Base-by-base conservation (phyloP, 2,888 invertebrate genomes). In the Epinotia brunnichana region DNA sequence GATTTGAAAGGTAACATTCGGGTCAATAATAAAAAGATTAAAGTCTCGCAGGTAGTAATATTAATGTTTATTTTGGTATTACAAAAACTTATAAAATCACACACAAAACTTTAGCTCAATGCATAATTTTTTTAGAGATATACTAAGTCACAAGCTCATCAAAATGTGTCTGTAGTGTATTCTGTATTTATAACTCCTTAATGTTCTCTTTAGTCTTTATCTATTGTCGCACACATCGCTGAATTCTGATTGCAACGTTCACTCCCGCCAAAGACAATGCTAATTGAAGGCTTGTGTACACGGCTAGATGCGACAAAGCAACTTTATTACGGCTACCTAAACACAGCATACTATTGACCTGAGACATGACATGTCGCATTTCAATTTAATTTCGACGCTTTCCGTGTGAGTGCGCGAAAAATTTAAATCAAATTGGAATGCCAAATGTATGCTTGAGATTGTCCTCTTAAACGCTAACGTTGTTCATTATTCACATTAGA, bases 401-500 rank as follows among this genome's bases (percentile, higher is more conserved):
- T 9, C 35, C n/a, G n/a, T n/a, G n/a, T n/a, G 15, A 44, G 15
- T 15, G 15, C 13, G 44, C 15, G 44, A 44, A 44, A 44, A 0
- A 15, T 44, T 35, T 0, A 35, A 44, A 15, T 44, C 15, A 13
- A 44, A 15, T 44, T 3, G 15, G 4, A 44, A 44, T 44, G 4
- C 15, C 35, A 44, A 44, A 44, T 15, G 44, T 44, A 44, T 4
- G 15, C 15, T 15, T 44, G 4, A 15, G 15, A 44, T 44, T 44
- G 15, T 13, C 44, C 44, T 35, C 44, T 15, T 74, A 21, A 66
- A 64, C 41, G 79, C 76, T 78, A 79, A 79, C 76, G 77, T 75
- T 77, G 76, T 81, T 82, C 82, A 72, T 72, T 72, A 72, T 72
- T 61, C 19, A 72, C 56, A 48, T 44, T 39, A 56, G 60, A 60